These are phyloP conservation scores for Nymphalis c-album DNA, from an alignment of 2,888 invertebrate genomes.

Conservation along the genomic window DNA sequence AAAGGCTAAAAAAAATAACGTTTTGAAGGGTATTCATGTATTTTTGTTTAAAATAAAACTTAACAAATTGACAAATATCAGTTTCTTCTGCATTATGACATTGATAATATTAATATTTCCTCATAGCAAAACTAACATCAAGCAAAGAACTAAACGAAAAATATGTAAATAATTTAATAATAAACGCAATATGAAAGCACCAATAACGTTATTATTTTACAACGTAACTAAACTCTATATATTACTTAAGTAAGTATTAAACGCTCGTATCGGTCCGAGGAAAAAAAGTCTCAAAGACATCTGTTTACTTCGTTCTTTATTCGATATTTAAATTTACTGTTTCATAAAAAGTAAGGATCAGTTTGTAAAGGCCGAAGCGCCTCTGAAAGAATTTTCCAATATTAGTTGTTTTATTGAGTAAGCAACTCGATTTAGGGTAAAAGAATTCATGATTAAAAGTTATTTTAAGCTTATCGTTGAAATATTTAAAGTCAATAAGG, in stretches of 20 bases:
- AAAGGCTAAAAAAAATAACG: too few relatives aligned
- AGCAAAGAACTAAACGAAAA: too few relatives aligned
- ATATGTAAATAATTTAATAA: too few relatives aligned
- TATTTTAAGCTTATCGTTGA: conserved; percentile 27
- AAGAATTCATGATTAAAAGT: conserved; percentile 63
- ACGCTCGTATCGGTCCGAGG: conserved; percentile 11
- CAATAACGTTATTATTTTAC: too few relatives aligned
- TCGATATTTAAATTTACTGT: conserved; percentile 33
- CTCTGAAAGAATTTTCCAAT: conserved; percentile 64
- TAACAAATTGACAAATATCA: too few relatives aligned
- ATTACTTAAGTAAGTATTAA: conserved; percentile 7
- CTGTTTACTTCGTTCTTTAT: conserved; percentile 12
- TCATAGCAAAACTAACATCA: too few relatives aligned
- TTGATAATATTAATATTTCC: too few relatives aligned
- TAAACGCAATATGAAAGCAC: too few relatives aligned
- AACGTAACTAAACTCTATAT: too few relatives aligned
- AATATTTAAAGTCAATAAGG: conserved; percentile 8
- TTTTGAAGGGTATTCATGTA: too few relatives aligned
- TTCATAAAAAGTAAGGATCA: conserved; percentile 27
- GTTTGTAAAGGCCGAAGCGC: conserved; percentile 32
- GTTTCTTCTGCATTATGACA: too few relatives aligned
- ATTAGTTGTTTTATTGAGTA: conserved; percentile 64
- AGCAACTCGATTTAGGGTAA: conserved; percentile 58
- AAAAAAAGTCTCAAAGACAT: conserved; percentile 12
- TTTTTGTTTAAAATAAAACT: too few relatives aligned